A percentile compares a stretch with the other conserved stretches of the same genome.
Conservation (phyloP, 2,113 vertebrate genomes). For the Psephotus haematonotus region DNA sequence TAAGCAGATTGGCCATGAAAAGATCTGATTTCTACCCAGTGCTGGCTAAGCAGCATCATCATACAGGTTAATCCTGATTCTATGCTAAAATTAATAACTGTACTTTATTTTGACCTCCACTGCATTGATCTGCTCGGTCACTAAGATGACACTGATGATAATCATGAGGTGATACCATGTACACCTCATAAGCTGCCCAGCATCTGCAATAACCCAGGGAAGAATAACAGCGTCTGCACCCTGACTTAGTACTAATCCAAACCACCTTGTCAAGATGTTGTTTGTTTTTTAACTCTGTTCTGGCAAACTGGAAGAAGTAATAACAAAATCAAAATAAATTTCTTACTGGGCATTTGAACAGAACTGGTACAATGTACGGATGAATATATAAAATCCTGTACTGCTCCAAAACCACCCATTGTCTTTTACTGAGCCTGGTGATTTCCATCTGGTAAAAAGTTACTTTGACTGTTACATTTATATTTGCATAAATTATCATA, state of each 20-base stretch:
- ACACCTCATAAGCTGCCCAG: neutral
- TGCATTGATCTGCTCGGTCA: neutral
- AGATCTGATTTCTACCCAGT: neutral
- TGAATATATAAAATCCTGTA: neutral
- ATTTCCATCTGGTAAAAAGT: neutral
- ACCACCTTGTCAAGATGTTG: neutral
- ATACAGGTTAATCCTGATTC: neutral
- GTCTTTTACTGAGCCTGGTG: neutral
- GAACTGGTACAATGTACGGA: neutral
- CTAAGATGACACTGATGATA: neutral
- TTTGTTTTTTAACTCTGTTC: neutral
- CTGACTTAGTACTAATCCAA: neutral
- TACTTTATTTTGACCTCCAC: neutral
- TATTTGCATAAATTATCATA: neutral
- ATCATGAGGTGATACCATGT: neutral
- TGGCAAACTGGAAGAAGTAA: neutral
- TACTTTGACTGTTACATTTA: neutral
- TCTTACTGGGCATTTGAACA: neutral
- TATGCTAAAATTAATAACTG: neutral
- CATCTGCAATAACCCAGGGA: neutral
- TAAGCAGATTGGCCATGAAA: neutral
- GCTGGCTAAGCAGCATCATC: neutral
- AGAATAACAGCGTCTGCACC: neutral
- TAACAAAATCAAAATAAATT: neutral
- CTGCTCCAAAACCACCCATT: neutral